Percentiles rank a stretch among this genome's conserved stretches.
Evolutionary conservation across 2,888 invertebrate species (phyloP).

Genomic region (Didymodactylos carnosus): DNA sequence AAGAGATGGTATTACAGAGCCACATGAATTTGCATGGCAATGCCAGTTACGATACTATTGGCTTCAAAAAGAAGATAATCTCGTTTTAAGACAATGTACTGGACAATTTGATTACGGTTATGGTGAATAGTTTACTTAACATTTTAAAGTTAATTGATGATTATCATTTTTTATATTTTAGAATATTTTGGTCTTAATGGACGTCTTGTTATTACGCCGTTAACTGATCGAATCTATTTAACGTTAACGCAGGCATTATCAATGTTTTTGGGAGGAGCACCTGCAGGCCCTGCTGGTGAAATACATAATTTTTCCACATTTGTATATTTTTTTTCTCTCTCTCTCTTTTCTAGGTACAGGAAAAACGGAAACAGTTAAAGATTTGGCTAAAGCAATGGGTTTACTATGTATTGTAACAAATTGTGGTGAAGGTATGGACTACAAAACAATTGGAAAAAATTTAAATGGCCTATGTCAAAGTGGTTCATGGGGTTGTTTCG

Average conservation of each 20-base stretch:
- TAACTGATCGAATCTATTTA: conserved; percentile 74
- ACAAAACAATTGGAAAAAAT: conserved; percentile 98
- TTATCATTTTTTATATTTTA: not conserved
- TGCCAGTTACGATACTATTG: conserved; percentile 78
- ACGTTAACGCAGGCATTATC: conserved; percentile 70
- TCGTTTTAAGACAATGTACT: conserved; percentile 58
- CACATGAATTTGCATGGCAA: conserved; percentile 52
- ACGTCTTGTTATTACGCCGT: conserved; percentile 67
- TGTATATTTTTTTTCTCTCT: not conserved
- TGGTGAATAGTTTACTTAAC: not conserved
- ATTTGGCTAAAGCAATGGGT: conserved; percentile 63
- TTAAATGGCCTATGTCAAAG: conserved; percentile 88
- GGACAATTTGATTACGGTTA: conserved; percentile 63
- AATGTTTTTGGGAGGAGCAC: conserved; percentile 74
- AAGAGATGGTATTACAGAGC: conserved; percentile 25
- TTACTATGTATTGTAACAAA: conserved; percentile 44
- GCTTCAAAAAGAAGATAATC: conserved; percentile 56
- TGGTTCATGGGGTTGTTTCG: conserved; percentile 98
- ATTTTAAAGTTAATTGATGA: not conserved
- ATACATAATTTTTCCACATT: too few relatives aligned
- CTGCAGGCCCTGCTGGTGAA: too few relatives aligned
- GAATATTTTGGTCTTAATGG: conserved; percentile 86
- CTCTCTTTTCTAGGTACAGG: conserved; percentile 47
- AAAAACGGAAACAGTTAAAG: conserved; percentile 76
- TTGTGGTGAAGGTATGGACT: conserved; percentile 82